Conservation (phyloP, 2,888 invertebrate species). For the Micropterix aruncella region DNA sequence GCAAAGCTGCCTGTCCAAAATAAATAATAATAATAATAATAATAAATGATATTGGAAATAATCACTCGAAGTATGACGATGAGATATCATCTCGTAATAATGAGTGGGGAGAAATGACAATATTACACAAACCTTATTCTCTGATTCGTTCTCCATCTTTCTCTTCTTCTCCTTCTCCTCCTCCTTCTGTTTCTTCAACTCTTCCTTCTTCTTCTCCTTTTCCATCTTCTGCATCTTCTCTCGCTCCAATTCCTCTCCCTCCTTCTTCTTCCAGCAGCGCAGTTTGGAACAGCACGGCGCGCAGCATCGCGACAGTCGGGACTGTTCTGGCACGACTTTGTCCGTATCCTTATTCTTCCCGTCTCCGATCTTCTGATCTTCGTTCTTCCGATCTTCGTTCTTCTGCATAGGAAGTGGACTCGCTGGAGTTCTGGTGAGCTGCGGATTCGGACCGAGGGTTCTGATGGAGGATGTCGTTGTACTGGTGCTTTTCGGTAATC, state of each 20-base stretch:
- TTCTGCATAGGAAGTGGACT: neutral
- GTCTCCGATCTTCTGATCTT: slow-evolving; percentile 13
- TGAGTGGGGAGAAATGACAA: too few species aligned
- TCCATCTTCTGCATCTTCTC: slow-evolving; percentile 11
- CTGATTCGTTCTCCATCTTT: slow-evolving; percentile 17
- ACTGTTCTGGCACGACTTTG: slow-evolving; percentile 26
- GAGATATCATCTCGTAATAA: too few species aligned
- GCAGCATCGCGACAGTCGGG: slow-evolving; percentile 25
- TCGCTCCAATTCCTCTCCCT: slow-evolving; percentile 18
- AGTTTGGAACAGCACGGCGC: slow-evolving; percentile 25
- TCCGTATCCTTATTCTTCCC: slow-evolving; percentile 17
- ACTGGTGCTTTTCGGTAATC: slow-evolving; percentile 34
- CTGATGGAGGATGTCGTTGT: slow-evolving; percentile 18
- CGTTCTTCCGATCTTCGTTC: slow-evolving; percentile 8
- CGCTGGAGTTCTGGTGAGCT: neutral
- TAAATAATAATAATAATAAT: too few species aligned
- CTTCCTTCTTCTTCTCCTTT: slow-evolving; percentile 6
- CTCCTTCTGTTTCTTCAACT: slow-evolving; percentile 11
- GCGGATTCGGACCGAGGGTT: slow-evolving; percentile 26
- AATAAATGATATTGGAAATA: too few species aligned
- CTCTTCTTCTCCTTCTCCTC: slow-evolving; percentile 11
- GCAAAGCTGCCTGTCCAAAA: too few species aligned
- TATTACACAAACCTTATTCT: slow-evolving; percentile 21
- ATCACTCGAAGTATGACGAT: too few species aligned
- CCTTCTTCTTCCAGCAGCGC: slow-evolving; percentile 25